Evolutionary conservation across 2,888 invertebrate genomes (phyloP).

Genomic region (Hyles lineata): DNA sequence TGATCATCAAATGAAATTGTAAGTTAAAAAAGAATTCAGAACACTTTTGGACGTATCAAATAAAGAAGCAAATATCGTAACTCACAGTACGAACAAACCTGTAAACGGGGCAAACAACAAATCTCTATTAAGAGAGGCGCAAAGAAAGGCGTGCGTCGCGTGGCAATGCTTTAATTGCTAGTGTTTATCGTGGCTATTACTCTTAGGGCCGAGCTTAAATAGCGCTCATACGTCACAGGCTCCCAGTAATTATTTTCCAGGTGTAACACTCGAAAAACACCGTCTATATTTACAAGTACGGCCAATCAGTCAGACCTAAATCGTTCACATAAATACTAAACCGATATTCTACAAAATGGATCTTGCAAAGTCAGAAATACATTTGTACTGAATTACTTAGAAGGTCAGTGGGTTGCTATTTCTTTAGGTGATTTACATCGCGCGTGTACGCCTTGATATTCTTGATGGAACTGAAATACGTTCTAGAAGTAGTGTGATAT

Average conservation of each 20-base stretch:
- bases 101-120: slow-evolving; percentile 53
- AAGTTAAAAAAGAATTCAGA: neutral
- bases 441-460: too few relatives aligned
- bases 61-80: slow-evolving; percentile 14
- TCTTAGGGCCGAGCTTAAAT: slow-evolving; percentile 80
- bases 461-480: too few relatives aligned
- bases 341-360: slow-evolving; percentile 18
- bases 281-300: slow-evolving; percentile 61
- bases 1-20: too few relatives aligned
- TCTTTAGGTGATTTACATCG: neutral
- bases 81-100: slow-evolving; percentile 20
- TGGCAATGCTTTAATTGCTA: slow-evolving; percentile 83
- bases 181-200: slow-evolving; percentile 81
- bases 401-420: too few relatives aligned
- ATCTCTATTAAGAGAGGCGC: slow-evolving; percentile 76
- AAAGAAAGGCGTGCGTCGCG: slow-evolving; percentile 83
- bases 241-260: slow-evolving; percentile 82
- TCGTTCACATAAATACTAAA: slow-evolving; percentile 33
- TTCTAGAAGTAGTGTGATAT: too few relatives aligned
- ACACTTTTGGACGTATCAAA: neutral
- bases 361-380: slow-evolving; percentile 1
- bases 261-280: slow-evolving; percentile 78
- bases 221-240: slow-evolving; percentile 79
- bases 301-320: slow-evolving; percentile 66
- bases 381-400: slow-evolving; percentile 17